These are phyloP conservation scores for Apostichopus leukothele DNA, from an alignment of 53 echinoderm and acorn worm genomes.

Conservation along the genomic window DNA sequence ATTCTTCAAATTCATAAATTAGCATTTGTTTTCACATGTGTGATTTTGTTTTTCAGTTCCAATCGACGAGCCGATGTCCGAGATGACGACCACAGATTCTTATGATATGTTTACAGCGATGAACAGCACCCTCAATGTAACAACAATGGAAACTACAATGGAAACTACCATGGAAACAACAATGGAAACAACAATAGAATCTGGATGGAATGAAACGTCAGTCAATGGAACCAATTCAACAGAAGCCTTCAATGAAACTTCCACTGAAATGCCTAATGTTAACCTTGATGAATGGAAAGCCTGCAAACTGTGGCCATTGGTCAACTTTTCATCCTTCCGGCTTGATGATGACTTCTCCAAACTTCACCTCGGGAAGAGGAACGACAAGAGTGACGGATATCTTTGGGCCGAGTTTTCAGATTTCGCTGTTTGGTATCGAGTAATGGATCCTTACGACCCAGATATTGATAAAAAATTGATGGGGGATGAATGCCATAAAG, in stretches of 20 bases:
- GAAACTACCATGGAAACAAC: too few relatives aligned
- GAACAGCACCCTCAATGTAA: slow-evolving; percentile 8
- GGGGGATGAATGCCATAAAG: slow-evolving; percentile 71
- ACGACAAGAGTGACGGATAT: slow-evolving; percentile 61
- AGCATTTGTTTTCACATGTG: not conserved
- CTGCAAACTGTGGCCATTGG: not conserved
- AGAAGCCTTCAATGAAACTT: slow-evolving; percentile 3
- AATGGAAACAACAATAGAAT: not conserved
- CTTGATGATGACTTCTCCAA: slow-evolving; percentile 56
- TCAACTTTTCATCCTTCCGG: slow-evolving; percentile 3
- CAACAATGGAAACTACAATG: too few relatives aligned
- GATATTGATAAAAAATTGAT: slow-evolving; percentile 48
- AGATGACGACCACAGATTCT: slow-evolving; percentile 24
- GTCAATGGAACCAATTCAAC: slow-evolving; percentile 25
- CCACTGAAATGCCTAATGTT: slow-evolving; percentile 4
- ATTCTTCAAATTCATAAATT: not conserved
- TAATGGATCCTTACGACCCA: slow-evolving; percentile 66
- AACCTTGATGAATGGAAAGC: not conserved
- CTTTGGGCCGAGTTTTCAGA: slow-evolving; percentile 76
- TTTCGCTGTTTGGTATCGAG: slow-evolving; percentile 77
- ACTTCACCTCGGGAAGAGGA: slow-evolving; percentile 69
- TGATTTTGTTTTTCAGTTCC: not conserved
- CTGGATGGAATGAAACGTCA: not conserved
- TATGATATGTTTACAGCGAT: not conserved
- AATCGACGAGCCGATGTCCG: slow-evolving; percentile 16